phyloP scores from a whole-genome alignment of 2,888 invertebrate genomes.

The Epinotia brunnichana region DNA sequence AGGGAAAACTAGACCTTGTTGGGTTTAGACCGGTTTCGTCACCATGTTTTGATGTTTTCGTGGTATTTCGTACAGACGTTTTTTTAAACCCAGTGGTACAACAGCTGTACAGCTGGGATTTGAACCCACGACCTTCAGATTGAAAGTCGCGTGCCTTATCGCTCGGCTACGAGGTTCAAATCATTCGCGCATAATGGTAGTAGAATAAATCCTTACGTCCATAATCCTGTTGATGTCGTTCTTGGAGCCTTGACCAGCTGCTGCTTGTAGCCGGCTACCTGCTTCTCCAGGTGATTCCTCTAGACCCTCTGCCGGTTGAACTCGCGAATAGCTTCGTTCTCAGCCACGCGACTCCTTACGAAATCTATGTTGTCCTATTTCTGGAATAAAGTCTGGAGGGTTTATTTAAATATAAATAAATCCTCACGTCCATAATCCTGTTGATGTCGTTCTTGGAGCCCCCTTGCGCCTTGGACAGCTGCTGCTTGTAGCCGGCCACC shows the following conservation, averaged over 20 bases:
- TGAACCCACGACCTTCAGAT: no score
- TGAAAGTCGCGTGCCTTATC: no score
- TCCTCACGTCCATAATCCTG: no score
- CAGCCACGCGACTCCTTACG: constrained; percentile 86
- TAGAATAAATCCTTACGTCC: constrained; percentile 73
- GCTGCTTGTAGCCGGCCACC: constrained; percentile 68
- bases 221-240: constrained; percentile 86
- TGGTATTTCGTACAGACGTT: no score
- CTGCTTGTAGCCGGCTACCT: constrained; percentile 68
- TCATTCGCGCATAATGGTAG: no score
- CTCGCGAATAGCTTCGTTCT: constrained; percentile 89
- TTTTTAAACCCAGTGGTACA: no score
- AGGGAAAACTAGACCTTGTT: no score
- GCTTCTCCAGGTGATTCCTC: constrained; percentile 91
- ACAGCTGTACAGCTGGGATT: no score
- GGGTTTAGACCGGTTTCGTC: no score
- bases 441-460: constrained; percentile 83
- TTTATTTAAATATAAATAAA: constrained; percentile 60
- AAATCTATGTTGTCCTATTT: constrained; percentile 89
- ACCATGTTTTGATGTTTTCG: no score
- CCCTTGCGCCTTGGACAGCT: constrained; percentile 68
- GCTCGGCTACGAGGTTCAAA: no score
- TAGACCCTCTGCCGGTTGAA: constrained; percentile 91
- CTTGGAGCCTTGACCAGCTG: constrained; percentile 74
- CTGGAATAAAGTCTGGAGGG: constrained; percentile 85